Conservation (phyloP, 2,797 vertebrate genomes). For the Coregonus suidteri region DNA sequence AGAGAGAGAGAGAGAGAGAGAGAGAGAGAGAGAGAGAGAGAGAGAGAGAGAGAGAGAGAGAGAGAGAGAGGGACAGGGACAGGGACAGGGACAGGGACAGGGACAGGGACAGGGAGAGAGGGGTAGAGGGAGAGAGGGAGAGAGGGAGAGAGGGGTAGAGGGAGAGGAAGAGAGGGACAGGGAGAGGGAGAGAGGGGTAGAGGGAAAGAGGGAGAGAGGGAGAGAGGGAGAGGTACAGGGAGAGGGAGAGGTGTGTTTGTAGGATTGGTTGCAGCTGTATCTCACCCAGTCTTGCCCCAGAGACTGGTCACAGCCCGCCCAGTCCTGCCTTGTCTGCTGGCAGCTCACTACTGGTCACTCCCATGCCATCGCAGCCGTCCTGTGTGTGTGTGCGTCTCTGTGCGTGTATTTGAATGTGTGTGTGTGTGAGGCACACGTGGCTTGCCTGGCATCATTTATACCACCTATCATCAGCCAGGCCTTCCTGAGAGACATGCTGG, state of each 20-base stretch:
- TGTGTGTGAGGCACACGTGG: slow-evolving; percentile 32
- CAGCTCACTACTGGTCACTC: slow-evolving; percentile 49
- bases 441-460: slow-evolving; percentile 68
- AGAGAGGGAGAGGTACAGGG: no score
- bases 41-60: no score
- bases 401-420: slow-evolving; percentile 6
- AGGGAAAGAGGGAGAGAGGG: no score
- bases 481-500: slow-evolving; percentile 64
- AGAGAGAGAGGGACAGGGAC: no score
- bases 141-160: no score
- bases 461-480: slow-evolving; percentile 64
- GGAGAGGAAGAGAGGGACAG: no score
- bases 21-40: no score
- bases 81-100: no score
- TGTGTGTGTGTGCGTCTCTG: neutral
- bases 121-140: no score
- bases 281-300: slow-evolving; percentile 64
- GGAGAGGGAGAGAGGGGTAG: no score
- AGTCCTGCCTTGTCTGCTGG: slow-evolving; percentile 60
- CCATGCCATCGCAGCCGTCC: slow-evolving; percentile 48
- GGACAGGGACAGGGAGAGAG: no score
- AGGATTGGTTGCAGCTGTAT: slow-evolving; percentile 67
- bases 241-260: slow-evolving; percentile 26
- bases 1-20: no score
- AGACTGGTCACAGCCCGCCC: slow-evolving; percentile 66